A percentile compares a stretch with the other conserved stretches of the same genome.
Conservation (phyloP, 2,113 vertebrate genomes). For the Ictalurus punctatus region DNA sequence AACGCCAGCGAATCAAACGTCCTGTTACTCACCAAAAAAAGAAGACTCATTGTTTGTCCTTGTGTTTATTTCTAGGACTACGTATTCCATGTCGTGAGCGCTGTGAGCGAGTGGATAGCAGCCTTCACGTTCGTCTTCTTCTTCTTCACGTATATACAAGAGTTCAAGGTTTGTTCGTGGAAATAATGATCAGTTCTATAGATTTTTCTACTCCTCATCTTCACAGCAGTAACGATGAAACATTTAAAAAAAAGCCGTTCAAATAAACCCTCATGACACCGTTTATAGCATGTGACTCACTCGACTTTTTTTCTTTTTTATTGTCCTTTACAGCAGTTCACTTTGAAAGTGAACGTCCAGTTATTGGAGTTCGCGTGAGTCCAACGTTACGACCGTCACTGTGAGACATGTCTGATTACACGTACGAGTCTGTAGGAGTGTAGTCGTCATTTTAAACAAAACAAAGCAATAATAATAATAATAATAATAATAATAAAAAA, state of each 20-base stretch:
- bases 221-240: neutral
- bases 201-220: neutral
- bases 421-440: neutral
- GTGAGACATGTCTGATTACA: neutral
- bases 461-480: no score
- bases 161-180: constrained; percentile 85
- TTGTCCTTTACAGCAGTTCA: constrained; percentile 64
- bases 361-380: constrained; percentile 31
- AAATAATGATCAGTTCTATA: neutral
- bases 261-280: neutral
- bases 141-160: constrained; percentile 90
- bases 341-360: constrained; percentile 57
- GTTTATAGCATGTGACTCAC: neutral
- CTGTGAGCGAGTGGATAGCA: constrained; percentile 88
- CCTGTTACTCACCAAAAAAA: neutral
- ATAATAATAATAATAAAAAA: neutral
- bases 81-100: constrained; percentile 76
- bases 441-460: neutral
- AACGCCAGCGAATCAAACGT: neutral
- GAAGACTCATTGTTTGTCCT: neutral
- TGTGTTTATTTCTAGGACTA: constrained; percentile 66
- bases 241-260: no score
- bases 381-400: neutral
- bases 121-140: constrained; percentile 91
- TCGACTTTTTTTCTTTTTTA: neutral